These are phyloP conservation scores for Penaeus indicus DNA, from an alignment of 1,140 invertebrate genomes.

Conservation along the genomic window DNA sequence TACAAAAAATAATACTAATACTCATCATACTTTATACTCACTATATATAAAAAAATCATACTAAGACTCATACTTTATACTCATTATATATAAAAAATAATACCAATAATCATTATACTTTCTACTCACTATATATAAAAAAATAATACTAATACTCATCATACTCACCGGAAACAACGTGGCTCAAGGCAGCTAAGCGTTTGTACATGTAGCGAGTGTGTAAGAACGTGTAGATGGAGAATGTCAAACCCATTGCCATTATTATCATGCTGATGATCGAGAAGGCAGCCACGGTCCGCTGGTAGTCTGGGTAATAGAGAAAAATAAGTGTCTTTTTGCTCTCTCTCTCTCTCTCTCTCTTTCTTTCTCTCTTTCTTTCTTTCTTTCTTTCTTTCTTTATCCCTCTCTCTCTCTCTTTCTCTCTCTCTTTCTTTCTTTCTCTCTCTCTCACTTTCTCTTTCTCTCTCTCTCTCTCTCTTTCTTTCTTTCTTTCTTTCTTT, in stretches of 20 bases:
- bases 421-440: too few species aligned
- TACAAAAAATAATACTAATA: not conserved
- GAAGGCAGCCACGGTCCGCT: conserved; percentile 85
- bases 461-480: too few species aligned
- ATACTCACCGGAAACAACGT: conserved; percentile 84
- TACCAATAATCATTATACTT: conserved; percentile 68
- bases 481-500: too few species aligned
- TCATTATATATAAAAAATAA: not conserved
- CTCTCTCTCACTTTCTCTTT: too few species aligned
- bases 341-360: too few species aligned
- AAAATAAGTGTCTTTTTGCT: not conserved
- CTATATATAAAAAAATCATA: not conserved
- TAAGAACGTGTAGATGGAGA: conserved; percentile 87
- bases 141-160: not conserved
- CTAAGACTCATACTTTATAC: not conserved
- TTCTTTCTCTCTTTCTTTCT: too few species aligned
- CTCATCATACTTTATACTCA: too few species aligned
- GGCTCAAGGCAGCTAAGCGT: conserved; percentile 84
- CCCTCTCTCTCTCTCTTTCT: too few species aligned
- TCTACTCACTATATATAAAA: too few species aligned
- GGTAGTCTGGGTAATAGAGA: conserved; percentile 78
- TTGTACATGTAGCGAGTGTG: conserved; percentile 93
- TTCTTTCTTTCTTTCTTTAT: too few species aligned
- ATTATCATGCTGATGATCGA: conserved; percentile 85
- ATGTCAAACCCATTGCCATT: conserved; percentile 84